These are phyloP conservation scores for Muscina levida DNA, from an alignment of 2,888 invertebrate genomes.

Conservation along the genomic window DNA sequence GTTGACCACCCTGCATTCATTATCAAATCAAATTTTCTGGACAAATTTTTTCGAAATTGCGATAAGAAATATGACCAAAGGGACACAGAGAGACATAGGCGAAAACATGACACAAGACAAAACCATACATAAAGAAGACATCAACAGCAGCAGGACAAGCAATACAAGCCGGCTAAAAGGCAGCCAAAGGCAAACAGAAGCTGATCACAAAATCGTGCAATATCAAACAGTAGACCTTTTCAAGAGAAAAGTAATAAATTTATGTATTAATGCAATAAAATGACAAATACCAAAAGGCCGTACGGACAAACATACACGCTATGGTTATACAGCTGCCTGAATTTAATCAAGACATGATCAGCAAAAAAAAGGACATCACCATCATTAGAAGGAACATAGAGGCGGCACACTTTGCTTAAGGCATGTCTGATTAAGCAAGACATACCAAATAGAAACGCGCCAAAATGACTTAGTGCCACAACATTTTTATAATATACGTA, in stretches of 20 bases:
- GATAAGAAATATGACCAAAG: conserved; percentile 35
- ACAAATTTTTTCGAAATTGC: conserved; percentile 42
- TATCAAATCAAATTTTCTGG: conserved; percentile 30
- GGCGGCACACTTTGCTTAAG: too few relatives aligned
- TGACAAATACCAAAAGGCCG: conserved; percentile 35
- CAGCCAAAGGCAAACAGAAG: neutral
- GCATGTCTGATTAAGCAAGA: neutral
- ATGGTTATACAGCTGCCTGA: conserved; percentile 51
- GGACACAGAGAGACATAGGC: neutral
- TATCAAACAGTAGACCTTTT: conserved; percentile 42
- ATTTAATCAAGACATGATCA: conserved; percentile 19
- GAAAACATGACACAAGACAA: conserved; percentile 46
- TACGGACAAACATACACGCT: conserved; percentile 3
- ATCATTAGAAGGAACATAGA: neutral
- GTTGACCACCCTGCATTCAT: conserved; percentile 41
- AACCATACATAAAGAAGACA: conserved; percentile 41
- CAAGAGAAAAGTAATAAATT: conserved; percentile 46
- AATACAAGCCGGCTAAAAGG: neutral
- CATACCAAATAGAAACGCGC: conserved; percentile 20
- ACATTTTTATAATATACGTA: conserved; percentile 22
- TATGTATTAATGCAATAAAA: conserved; percentile 27
- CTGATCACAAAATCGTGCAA: conserved; percentile 53
- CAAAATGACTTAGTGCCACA: conserved; percentile 24
- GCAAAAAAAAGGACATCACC: neutral
- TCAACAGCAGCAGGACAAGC: conserved; percentile 25